These are phyloP conservation scores for Phoronis australis DNA, from an alignment of 2,888 invertebrate species.

Conservation along the genomic window DNA sequence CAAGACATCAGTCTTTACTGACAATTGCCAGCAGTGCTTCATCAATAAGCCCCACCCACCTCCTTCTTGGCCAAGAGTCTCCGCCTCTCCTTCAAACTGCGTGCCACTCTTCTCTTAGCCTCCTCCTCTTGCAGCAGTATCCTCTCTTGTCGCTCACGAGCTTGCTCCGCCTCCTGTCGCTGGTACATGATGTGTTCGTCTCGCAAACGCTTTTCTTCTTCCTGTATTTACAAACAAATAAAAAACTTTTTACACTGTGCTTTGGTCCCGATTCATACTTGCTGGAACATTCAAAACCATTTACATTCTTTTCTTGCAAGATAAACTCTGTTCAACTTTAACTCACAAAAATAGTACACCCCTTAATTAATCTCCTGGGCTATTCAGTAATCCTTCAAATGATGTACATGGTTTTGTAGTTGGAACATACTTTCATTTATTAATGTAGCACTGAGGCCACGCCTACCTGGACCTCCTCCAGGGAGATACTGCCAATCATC, in stretches of 20 bases:
- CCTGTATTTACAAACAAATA: constrained; percentile 18
- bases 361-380: too few relatives aligned
- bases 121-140: constrained; percentile 33
- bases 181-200: constrained; percentile 45
- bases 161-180: constrained; percentile 33
- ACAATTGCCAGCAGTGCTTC: too few relatives aligned
- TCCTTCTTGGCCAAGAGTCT: constrained; percentile 30
- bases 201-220: constrained; percentile 41
- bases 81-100: constrained; percentile 28
- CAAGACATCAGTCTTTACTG: too few relatives aligned
- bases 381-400: too few relatives aligned
- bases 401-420: too few relatives aligned
- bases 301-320: too few relatives aligned
- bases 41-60: constrained; percentile 13
- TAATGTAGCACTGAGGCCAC: too few relatives aligned
- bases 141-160: constrained; percentile 26
- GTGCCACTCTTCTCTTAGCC: constrained; percentile 39
- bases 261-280: too few relatives aligned
- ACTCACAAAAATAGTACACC: too few relatives aligned
- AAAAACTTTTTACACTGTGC: background rate
- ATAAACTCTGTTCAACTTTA: too few relatives aligned
- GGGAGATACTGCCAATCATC: constrained; percentile 41
- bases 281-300: too few relatives aligned
- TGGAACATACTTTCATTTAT: too few relatives aligned
- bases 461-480: constrained; percentile 38